Conservation (phyloP, 2,113 vertebrate species). For the Siniperca chuatsi region DNA sequence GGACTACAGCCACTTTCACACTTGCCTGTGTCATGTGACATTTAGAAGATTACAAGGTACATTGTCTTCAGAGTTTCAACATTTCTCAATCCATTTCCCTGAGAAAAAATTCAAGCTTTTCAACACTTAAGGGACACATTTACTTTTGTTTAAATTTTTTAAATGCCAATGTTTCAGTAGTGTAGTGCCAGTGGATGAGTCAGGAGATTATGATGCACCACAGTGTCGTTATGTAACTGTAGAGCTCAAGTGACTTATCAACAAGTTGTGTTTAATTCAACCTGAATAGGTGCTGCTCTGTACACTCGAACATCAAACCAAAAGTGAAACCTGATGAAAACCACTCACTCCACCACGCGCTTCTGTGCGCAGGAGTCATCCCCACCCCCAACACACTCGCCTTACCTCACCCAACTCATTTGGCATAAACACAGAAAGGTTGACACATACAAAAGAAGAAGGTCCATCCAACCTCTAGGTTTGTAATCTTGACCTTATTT, state of each 20-base stretch:
- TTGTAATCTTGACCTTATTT: background rate
- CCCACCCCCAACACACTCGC: background rate
- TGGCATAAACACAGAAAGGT: background rate
- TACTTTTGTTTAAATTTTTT: background rate
- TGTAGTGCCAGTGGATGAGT: background rate
- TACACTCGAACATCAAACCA: background rate
- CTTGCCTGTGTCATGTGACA: background rate
- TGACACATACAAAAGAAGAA: background rate
- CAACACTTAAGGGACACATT: background rate
- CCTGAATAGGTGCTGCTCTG: background rate
- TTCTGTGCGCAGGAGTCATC: background rate
- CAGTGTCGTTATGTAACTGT: constrained; percentile 9
- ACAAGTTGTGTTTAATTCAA: constrained; percentile 37
- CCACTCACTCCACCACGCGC: background rate
- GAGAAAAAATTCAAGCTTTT: background rate
- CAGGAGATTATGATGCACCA: background rate
- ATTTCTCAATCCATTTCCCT: background rate
- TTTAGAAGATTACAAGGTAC: background rate
- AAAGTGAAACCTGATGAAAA: constrained; percentile 36
- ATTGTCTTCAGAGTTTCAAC: background rate
- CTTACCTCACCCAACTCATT: background rate
- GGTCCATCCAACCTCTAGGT: background rate
- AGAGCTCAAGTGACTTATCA: constrained; percentile 29
- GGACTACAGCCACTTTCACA: background rate
- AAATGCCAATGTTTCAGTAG: background rate